Base-by-base conservation (phyloP, 2,797 vertebrate species). In the Parambassis ranga region DNA sequence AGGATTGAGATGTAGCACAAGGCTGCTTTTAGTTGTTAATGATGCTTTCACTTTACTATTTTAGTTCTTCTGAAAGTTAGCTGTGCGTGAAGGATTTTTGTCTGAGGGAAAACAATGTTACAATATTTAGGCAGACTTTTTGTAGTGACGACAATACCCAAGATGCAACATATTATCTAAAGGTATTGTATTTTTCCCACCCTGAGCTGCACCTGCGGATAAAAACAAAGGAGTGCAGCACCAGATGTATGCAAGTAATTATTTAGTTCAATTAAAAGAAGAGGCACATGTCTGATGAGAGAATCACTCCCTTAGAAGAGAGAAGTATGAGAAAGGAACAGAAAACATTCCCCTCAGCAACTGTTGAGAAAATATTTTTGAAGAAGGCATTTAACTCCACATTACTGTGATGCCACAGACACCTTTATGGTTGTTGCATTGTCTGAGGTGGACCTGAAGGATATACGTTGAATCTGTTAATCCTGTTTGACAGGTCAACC, bases 21-120 rank as follows among this genome's bases (percentile, higher is more conserved):
- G 19, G 36, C 26, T 13, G 32, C 55, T 43, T 75, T 57, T 19
- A n/a, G 44, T 60, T 37, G 36, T 71, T 30, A 65, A 65, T 24
- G 33, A 33, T 22, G 65, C 46, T 46, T 47, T 60, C 6, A 24
- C 36, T 41, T 33, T 23, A 20, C 15, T 4, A 55, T 14, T 31
- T 51, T 10, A 6, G 39, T 46, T 48, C 14, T 28, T 1, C 33
- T 62, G 30, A 49, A 50, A 4, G 24, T 44, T 19, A 39, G 13
- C 30, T 53, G 30, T 57, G 26, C 18, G 11, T 41, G 39, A 56
- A 49, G 38, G 2, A 1, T 38, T 14, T 59, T 39, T 43, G 20
- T 33, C 6, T 6, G 23, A 23, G 10, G 33, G 20, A 27, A 48
- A 31, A n/a, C n/a, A n/a, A 23, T 2, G 23, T n/a, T 30, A 8